A percentile compares a stretch with the other conserved stretches of the same genome.
Conservation (phyloP, 2,888 invertebrate genomes). For the Crepidodera aurea region DNA sequence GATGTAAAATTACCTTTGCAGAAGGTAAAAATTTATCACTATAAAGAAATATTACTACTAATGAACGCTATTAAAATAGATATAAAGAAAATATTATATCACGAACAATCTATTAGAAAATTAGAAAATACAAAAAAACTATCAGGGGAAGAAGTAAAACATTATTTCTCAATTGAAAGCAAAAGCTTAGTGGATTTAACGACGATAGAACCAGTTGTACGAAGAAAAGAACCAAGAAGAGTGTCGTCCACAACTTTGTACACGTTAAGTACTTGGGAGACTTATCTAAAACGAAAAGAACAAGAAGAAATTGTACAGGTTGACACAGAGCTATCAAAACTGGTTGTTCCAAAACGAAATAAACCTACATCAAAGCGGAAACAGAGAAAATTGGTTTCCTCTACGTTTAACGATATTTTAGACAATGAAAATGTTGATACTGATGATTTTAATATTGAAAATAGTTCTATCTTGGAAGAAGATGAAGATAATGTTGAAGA, state of each 20-base stretch:
- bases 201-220: background rate
- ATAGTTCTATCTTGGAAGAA: conserved; percentile 13
- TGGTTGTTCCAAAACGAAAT: conserved; percentile 7
- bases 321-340: background rate
- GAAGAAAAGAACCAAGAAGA: conserved; percentile 8
- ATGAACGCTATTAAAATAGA: conserved; percentile 3
- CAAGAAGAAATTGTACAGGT: conserved; percentile 1
- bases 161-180: conserved; percentile 8
- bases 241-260: conserved; percentile 3
- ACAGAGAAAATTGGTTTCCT: conserved; percentile 21
- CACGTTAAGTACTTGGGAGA: conserved; percentile 23
- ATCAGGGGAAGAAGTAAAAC: conserved; percentile 8
- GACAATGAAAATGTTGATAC: background rate
- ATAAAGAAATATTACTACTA: conserved; percentile 13
- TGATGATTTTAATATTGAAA: background rate
- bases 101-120: conserved; percentile 8
- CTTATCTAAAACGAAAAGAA: conserved; percentile 20
- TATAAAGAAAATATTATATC: conserved; percentile 20
- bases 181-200: background rate
- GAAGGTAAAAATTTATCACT: conserved; percentile 24
- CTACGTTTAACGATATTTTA: conserved; percentile 25
- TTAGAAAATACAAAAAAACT: conserved; percentile 14
- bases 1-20: conserved; percentile 21
- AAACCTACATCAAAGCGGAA: conserved; percentile 5
- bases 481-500: conserved; percentile 9